Evolutionary conservation across 2,888 invertebrate species (phyloP), one percentile per base, ranked within the genome.

Genomic region (Campoplex nolae): DNA sequence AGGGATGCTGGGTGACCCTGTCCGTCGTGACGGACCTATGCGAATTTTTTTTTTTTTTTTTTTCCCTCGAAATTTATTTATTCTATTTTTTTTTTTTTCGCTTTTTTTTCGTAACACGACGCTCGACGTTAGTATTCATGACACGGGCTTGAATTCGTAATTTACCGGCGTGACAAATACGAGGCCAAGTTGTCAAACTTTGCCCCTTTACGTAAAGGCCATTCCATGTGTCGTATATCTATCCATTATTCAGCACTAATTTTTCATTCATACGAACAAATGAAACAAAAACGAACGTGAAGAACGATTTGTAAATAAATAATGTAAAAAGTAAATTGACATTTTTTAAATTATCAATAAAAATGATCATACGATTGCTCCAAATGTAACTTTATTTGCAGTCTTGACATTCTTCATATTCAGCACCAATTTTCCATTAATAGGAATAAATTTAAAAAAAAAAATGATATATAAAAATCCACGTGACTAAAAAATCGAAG

Each of bases 91-190:
- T 58, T n/a, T 58, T 58, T 62, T 32, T 6, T 62, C 62, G 16
- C 62, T 62, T 28, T 84, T 84, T 23, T 70, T 75, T 70, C 56
- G 42, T 70, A 71, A 45, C 56, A 54, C 58, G 70, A 76, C 80
- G 75, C 80, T 73, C 70, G 75, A 56, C 67, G 71, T 71, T 73
- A 54, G 48, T 70, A 54, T 76, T 75, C 71, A 65, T 70, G 80
- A 18, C 65, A 7, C 13, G 84, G 80, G 80, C 54, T 71, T 76
- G 84, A 85, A 85, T 85, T 77, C 85, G 77, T 85, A 81, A 85
- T 81, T 62, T 70, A 80, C 71, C 80, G 45, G 16, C 48, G 65
- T 80, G 80, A 71, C 75, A 51, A 84, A 71, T 80, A 80, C 76
- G 74, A 75, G 78, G 58, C 68, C 62, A 45, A 71, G 62, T n/a